These are phyloP conservation scores for Meloidogyne floridensis DNA, from an alignment of 1,140 invertebrate species.

Conservation along the genomic window DNA sequence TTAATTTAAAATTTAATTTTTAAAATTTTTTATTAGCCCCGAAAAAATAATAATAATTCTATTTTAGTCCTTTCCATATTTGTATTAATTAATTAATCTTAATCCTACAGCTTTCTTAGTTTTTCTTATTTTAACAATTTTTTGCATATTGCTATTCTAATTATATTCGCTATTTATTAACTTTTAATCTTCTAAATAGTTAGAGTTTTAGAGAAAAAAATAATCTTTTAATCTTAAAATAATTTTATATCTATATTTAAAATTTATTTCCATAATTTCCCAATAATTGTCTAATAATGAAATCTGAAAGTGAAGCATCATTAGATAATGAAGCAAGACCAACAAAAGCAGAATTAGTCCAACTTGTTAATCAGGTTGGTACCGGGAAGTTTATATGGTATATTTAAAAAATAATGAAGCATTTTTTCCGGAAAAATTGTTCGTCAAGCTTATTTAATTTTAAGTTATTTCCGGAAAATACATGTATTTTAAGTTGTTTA, in stretches of 20 bases:
- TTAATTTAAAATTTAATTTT: too few relatives aligned
- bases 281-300: not conserved
- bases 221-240: not conserved
- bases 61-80: not conserved
- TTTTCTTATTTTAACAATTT: not conserved
- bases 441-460: not conserved
- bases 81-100: conserved; percentile 5
- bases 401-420: too few relatives aligned
- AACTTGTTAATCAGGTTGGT: conserved; percentile 22
- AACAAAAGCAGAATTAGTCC: conserved; percentile 19
- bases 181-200: not conserved
- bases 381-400: not conserved
- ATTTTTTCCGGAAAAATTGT: not conserved
- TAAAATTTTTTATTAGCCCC: too few relatives aligned
- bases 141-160: not conserved
- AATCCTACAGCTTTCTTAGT: not conserved
- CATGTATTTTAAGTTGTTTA: too few relatives aligned
- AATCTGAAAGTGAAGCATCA: not conserved
- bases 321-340: not conserved
- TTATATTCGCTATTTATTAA: not conserved
- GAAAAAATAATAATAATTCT: too few relatives aligned
- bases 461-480: not conserved
- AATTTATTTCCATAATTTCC: not conserved
- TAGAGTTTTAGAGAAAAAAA: not conserved
- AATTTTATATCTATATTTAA: too few relatives aligned